Base-by-base conservation (phyloP, 2,797 vertebrate species). In the Synaphobranchus kaupii region DNA sequence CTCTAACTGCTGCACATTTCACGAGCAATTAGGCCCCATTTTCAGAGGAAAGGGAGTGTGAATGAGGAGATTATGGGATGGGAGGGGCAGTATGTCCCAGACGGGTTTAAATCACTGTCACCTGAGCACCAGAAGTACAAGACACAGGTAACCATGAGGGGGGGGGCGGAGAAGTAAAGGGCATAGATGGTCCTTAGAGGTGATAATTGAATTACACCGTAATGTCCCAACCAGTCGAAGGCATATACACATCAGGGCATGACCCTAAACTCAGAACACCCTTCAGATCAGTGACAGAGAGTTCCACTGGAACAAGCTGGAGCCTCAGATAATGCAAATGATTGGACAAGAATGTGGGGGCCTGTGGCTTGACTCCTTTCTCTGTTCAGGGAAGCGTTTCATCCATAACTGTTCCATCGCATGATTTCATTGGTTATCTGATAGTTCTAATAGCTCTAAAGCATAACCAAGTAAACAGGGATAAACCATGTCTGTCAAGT, bases 11-110 rank as follows among this genome's bases (percentile, higher is more conserved):
- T 44, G 56, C 81, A 88, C 17, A 93, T 94, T 95, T 93, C 89
- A 94, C 89, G 81, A 93, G 85, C 92, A 95, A 94, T 94, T 94
- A 91, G 83, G 91, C 91, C 88, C 84, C 52, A 92, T 94, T 93
- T 92, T 89, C 48, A 56, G 47, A 48, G 56, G 34, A 68, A 15
- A 34, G 20, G 81, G 54, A 71, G n/a, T 39, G 39, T 52, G 10
- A 28, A 50, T 22, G 6, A 80, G 34, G 17, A 17, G 15, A 47
- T 31, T 0, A 20, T 73, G 31, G 71, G 31, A 44, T 76, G 31
- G 34, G 34, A 76, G 71, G 25, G 86, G 48, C 63, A 84, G 48
- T 52, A 22, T 22, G n/a, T 13, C 73, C 73, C 39, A 9, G 73
- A 44, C 39, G 39, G 34, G 17, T 47, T 78, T 39, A 78, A 78